phyloP scores from a whole-genome alignment of 2,888 invertebrate genomes.

The Hirudinaria manillensis region DNA sequence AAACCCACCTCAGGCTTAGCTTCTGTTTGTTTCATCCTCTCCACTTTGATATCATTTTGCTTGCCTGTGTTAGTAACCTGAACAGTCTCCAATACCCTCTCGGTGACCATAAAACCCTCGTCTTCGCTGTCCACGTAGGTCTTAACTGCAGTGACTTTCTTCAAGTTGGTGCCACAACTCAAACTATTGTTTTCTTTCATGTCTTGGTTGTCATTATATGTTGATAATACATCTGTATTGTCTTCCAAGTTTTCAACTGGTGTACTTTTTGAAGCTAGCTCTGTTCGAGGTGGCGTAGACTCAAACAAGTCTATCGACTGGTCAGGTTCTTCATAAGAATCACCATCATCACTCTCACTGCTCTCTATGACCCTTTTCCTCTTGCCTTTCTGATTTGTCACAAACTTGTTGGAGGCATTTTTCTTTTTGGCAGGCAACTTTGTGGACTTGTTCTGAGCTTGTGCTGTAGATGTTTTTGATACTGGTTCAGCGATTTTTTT shows the following conservation, averaged over 20 bases:
- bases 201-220: background rate
- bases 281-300: background rate
- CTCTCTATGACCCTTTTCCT: too few species aligned
- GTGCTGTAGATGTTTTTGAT: background rate
- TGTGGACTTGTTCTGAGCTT: background rate
- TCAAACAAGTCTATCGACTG: too few species aligned
- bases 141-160: background rate
- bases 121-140: background rate
- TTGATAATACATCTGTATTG: background rate
- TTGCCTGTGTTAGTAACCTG: background rate
- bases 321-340: too few species aligned
- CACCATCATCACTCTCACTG: too few species aligned
- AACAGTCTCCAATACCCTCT: background rate
- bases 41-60: background rate
- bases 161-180: background rate
- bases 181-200: background rate
- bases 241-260: background rate
- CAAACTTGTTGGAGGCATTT: too few species aligned
- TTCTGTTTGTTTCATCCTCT: background rate
- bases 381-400: too few species aligned
- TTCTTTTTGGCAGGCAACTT: too few species aligned
- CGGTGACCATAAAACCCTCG: background rate
- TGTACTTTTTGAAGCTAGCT: background rate
- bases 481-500: background rate
- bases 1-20: background rate